phyloP scores from a whole-genome alignment of 2,797 vertebrate genomes.

The Sciurus vulgaris region DNA sequence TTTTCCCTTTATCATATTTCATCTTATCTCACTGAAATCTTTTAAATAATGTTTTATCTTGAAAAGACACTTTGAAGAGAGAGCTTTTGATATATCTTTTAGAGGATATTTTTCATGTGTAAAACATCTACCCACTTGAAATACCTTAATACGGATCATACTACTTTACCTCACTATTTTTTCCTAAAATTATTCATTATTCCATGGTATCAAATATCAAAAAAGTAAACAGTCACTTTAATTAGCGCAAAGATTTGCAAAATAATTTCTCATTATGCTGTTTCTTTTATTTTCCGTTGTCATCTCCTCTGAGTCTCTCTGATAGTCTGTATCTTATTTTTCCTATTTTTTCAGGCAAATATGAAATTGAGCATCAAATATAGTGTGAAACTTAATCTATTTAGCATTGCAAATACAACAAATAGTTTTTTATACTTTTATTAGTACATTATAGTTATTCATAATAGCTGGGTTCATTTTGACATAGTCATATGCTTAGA shows the following conservation, averaged over 20 bases:
- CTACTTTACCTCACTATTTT: slow-evolving; percentile 42
- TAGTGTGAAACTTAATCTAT: background rate
- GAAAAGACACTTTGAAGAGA: slow-evolving; percentile 50
- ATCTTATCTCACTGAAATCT: slow-evolving; percentile 31
- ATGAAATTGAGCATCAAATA: background rate
- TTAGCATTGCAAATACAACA: background rate
- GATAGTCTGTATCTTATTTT: background rate
- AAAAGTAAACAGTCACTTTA: background rate
- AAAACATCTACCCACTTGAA: background rate
- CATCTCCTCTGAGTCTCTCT: background rate
- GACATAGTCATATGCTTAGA: too few species aligned
- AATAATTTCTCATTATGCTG: background rate
- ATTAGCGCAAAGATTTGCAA: background rate
- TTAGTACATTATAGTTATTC: too few species aligned
- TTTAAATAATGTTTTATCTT: slow-evolving; percentile 61
- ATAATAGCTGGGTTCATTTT: too few species aligned
- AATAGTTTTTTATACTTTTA: background rate
- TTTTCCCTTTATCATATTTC: slow-evolving; percentile 37
- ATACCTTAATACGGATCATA: background rate
- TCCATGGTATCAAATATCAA: slow-evolving; percentile 38
- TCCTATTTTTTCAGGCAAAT: background rate
- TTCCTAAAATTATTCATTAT: slow-evolving; percentile 20
- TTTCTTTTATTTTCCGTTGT: background rate
- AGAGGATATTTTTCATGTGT: background rate
- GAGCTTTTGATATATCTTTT: slow-evolving; percentile 42